Evolutionary conservation across 2,888 invertebrate genomes (phyloP).

Genomic region (Anthophora plumipes): DNA sequence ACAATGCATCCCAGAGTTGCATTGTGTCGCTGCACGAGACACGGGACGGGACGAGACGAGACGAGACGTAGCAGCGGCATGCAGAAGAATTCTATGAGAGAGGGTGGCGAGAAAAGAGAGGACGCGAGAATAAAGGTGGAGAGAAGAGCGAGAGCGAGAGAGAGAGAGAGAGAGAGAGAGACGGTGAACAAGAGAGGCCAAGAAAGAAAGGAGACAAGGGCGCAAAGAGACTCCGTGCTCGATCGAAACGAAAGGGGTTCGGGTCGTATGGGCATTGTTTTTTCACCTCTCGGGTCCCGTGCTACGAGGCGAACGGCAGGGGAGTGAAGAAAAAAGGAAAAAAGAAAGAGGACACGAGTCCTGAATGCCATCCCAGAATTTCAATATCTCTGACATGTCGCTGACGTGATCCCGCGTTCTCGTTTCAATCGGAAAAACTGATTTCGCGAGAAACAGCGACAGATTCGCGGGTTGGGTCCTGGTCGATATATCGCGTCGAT

Average conservation of each 20-base stretch:
- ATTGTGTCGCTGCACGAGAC: slow-evolving; percentile 73
- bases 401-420: slow-evolving; percentile 11
- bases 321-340: not conserved
- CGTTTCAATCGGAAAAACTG: slow-evolving; percentile 35
- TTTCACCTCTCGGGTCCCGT: slow-evolving; percentile 67
- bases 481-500: not conserved
- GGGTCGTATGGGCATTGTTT: slow-evolving; percentile 71
- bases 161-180: slow-evolving; percentile 43
- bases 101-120: slow-evolving; percentile 65
- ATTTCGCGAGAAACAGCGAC: too few species aligned
- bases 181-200: slow-evolving; percentile 53
- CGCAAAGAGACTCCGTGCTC: slow-evolving; percentile 55
- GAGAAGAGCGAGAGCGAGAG: slow-evolving; percentile 1
- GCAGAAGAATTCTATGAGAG: slow-evolving; percentile 76
- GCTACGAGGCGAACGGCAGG: slow-evolving; percentile 35
- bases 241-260: slow-evolving; percentile 66
- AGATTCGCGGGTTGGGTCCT: not conserved
- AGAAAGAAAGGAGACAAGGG: slow-evolving; percentile 58
- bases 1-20: slow-evolving; percentile 73
- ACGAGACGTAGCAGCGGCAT: slow-evolving; percentile 58
- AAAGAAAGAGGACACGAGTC: slow-evolving; percentile 48
- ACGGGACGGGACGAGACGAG: slow-evolving; percentile 46
- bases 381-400: slow-evolving; percentile 45
- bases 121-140: slow-evolving; percentile 24
- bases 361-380: slow-evolving; percentile 58